phyloP scores from a whole-genome alignment of 2,113 vertebrate genomes.

The Microtus pennsylvanicus region DNA sequence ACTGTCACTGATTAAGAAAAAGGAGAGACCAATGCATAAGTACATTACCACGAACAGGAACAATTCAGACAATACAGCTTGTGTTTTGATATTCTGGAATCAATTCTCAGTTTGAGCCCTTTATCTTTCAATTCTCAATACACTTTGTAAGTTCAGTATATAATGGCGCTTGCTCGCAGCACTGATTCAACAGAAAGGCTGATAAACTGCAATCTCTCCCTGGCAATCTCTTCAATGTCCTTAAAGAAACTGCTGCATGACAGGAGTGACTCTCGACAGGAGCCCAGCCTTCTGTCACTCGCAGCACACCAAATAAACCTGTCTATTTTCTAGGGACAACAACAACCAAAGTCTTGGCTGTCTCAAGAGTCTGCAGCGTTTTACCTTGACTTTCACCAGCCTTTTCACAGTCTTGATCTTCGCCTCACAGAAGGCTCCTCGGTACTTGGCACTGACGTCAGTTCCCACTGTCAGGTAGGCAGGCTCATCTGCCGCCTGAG shows the following conservation, averaged over 20 bases:
- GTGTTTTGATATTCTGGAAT: slow-evolving; percentile 52
- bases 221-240: neutral
- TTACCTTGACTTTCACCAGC: slow-evolving; percentile 98
- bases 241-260: slow-evolving; percentile 3
- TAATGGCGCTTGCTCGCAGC: neutral
- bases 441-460: slow-evolving; percentile 99
- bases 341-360: too few relatives aligned
- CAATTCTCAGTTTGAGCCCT: slow-evolving; percentile 51
- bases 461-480: slow-evolving; percentile 99
- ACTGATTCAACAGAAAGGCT: slow-evolving; percentile 23
- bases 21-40: slow-evolving; percentile 40
- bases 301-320: too few relatives aligned
- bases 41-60: slow-evolving; percentile 13
- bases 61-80: neutral
- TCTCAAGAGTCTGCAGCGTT: neutral
- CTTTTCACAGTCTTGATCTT: slow-evolving; percentile 99
- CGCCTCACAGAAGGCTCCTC: slow-evolving; percentile 99
- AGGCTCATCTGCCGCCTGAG: slow-evolving; percentile 98
- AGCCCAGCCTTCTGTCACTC: neutral
- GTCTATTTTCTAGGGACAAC: neutral
- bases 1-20: neutral
- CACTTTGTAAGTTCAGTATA: neutral
- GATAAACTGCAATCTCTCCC: neutral
- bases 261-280: neutral
- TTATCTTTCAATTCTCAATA: slow-evolving; percentile 14